Evolutionary conservation across 2,113 vertebrate species (phyloP).

Genomic region (Pongo abelii): DNA sequence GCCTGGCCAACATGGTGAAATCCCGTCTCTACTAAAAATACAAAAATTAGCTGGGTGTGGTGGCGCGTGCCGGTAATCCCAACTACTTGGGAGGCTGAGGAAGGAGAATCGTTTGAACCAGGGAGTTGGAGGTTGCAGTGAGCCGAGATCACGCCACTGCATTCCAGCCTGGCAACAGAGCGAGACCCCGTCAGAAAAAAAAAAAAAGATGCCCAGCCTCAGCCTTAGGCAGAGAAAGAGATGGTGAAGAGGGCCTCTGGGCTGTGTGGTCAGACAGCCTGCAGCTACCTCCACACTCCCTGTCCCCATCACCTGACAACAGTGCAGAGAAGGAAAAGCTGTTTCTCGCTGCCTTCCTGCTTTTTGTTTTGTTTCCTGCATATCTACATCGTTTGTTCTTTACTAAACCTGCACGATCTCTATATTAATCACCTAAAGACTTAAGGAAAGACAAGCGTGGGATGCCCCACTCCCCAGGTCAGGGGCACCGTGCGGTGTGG

Average conservation of each 20-base stretch:
- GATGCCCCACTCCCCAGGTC: accelerated
- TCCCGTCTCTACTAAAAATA: too few species aligned
- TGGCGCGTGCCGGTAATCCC: too few species aligned
- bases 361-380: accelerated
- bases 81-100: too few species aligned
- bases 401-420: accelerated
- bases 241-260: accelerated
- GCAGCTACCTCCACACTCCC: accelerated
- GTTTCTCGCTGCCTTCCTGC: accelerated
- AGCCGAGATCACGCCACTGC: accelerated
- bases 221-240: not conserved
- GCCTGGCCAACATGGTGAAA: too few species aligned
- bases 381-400: accelerated
- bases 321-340: accelerated
- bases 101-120: too few species aligned
- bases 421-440: accelerated
- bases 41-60: too few species aligned
- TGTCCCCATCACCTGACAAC: accelerated
- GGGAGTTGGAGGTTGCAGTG: too few species aligned
- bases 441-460: too few species aligned
- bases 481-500: accelerated
- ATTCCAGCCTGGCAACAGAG: too few species aligned
- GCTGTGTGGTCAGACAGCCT: not conserved
- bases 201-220: too few species aligned
- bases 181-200: too few species aligned